Evolutionary conservation across 2,113 vertebrate genomes (phyloP).

Genomic region (Petromus typicus): DNA sequence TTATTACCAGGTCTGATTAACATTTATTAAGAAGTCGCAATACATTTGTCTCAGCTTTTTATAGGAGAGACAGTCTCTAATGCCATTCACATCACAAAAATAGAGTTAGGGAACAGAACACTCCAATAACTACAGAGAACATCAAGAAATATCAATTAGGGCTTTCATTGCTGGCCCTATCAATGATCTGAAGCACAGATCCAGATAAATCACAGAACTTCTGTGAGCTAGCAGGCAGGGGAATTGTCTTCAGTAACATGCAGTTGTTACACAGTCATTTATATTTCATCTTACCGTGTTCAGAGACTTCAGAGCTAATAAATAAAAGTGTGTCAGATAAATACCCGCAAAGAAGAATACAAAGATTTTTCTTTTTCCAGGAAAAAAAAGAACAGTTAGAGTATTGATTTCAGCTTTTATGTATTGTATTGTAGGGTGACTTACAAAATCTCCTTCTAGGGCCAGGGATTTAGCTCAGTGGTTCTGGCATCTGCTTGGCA

Average conservation of each 20-base stretch:
- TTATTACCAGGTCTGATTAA: background rate
- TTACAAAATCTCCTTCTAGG: background rate
- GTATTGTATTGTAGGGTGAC: background rate
- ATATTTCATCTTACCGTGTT: background rate
- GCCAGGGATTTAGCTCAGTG: too few relatives aligned
- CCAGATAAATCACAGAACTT: background rate
- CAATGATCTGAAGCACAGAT: background rate
- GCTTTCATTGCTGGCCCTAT: background rate
- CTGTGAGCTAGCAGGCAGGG: background rate
- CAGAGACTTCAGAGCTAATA: background rate
- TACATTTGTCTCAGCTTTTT: background rate
- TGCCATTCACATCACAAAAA: background rate
- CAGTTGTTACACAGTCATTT: background rate
- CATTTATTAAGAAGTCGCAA: background rate
- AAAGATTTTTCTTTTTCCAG: background rate
- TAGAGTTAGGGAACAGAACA: constrained; percentile 17
- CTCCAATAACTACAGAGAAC: background rate
- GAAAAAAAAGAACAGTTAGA: background rate
- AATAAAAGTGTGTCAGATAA: background rate
- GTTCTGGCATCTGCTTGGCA: too few relatives aligned
- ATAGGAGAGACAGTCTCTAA: background rate
- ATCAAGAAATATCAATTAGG: background rate
- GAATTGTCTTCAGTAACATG: background rate
- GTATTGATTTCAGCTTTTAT: background rate
- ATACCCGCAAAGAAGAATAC: background rate